Evolutionary conservation across 2,797 vertebrate genomes (phyloP).

Genomic region (Champsocephalus esox): DNA sequence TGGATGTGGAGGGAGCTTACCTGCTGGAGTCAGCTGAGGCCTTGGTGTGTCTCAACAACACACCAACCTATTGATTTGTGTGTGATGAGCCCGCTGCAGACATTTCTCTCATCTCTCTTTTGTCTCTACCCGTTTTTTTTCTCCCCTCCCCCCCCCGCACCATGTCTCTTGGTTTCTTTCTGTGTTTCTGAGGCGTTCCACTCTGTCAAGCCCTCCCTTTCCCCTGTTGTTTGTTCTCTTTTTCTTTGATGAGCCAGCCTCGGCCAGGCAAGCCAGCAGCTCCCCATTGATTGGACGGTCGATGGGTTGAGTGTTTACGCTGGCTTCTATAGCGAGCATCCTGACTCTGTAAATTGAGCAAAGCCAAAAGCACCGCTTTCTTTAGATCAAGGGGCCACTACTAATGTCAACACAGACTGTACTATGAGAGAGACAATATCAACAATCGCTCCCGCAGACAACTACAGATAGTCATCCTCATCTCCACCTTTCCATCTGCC

Average conservation of each 20-base stretch:
- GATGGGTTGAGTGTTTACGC: conserved; percentile 79
- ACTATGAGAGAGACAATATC: conserved; percentile 28
- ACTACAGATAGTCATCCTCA: conserved; percentile 48
- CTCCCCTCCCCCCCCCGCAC: neutral
- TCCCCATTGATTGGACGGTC: conserved; percentile 79
- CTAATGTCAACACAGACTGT: conserved; percentile 48
- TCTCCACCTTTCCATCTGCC: conserved; percentile 47
- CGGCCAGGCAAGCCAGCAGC: conserved; percentile 68
- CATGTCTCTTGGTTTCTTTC: conserved; percentile 53
- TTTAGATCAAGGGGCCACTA: conserved; percentile 58
- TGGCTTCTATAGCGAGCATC: conserved; percentile 59
- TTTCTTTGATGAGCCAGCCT: conserved; percentile 76
- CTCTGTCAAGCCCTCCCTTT: conserved; percentile 72
- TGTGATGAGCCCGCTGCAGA: conserved; percentile 64
- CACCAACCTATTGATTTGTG: conserved; percentile 62
- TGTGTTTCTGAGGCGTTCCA: conserved; percentile 69
- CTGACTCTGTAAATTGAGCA: conserved; percentile 74
- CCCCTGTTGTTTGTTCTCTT: conserved; percentile 75
- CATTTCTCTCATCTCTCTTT: conserved; percentile 61
- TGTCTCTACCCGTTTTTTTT: conserved; percentile 28
- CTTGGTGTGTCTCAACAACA: conserved; percentile 57
- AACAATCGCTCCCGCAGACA: conserved; percentile 33
- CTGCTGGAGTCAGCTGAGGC: conserved; percentile 51
- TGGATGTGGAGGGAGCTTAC: conserved; percentile 45
- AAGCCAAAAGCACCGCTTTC: conserved; percentile 68